Evolutionary conservation across 1,140 invertebrate genomes (phyloP).

Genomic region (Scaptomyza hsui): DNA sequence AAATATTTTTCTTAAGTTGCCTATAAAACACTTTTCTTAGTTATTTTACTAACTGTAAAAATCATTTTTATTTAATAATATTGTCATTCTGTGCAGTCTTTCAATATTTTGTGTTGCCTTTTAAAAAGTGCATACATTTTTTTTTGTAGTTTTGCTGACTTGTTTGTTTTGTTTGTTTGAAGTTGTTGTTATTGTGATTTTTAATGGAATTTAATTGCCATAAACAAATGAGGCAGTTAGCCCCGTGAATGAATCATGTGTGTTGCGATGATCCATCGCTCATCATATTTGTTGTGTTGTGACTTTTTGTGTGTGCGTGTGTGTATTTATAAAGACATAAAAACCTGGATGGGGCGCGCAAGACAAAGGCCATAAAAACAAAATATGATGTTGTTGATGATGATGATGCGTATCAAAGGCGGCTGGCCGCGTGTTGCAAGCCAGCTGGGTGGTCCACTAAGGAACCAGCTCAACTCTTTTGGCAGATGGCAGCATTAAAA

Average conservation of each 20-base stretch:
- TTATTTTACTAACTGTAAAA: too few relatives aligned
- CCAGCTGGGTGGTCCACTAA: constrained; percentile 52
- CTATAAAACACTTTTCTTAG: too few relatives aligned
- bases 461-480: not conserved
- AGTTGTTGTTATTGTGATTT: constrained; percentile 40
- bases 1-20: too few relatives aligned
- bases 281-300: constrained; percentile 14
- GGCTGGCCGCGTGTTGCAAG: constrained; percentile 17
- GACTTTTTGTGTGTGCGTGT: constrained; percentile 1
- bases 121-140: constrained; percentile 12
- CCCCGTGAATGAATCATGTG: constrained; percentile 10
- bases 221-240: constrained; percentile 53
- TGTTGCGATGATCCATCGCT: constrained; percentile 15
- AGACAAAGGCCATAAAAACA: constrained; percentile 65
- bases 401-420: constrained; percentile 64
- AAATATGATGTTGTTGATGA: constrained; percentile 44
- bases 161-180: constrained; percentile 28
- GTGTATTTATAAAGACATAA: constrained; percentile 79
- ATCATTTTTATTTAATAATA: too few relatives aligned
- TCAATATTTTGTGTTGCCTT: too few relatives aligned
- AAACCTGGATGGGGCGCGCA: constrained; percentile 39
- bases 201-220: constrained; percentile 71
- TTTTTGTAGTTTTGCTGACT: constrained; percentile 3
- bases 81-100: too few relatives aligned
- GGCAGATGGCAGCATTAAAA: constrained; percentile 28